Evolutionary conservation across 1,140 invertebrate genomes (phyloP).

Genomic region (Calliphora vicina): DNA sequence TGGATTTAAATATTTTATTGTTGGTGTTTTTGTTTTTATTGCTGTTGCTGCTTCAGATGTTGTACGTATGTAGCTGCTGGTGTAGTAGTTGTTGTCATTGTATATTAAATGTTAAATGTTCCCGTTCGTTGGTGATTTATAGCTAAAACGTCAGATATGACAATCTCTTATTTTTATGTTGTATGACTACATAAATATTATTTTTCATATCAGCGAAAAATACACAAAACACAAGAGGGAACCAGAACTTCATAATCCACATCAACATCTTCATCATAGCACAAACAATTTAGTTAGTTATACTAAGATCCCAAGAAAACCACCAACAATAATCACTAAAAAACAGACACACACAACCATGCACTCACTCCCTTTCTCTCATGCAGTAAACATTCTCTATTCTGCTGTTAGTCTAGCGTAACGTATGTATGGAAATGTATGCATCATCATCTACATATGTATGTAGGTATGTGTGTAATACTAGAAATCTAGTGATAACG

Average conservation of each 20-base stretch:
- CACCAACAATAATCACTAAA: not conserved
- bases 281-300: not conserved
- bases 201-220: not conserved
- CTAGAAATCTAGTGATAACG: not conserved
- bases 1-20: too few relatives aligned
- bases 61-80: not conserved
- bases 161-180: constrained; percentile 21
- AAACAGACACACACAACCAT: not conserved
- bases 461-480: too few relatives aligned
- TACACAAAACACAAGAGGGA: not conserved
- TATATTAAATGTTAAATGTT: constrained; percentile 25
- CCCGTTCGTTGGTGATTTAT: constrained; percentile 33
- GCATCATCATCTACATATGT: too few relatives aligned
- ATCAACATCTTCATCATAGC: not conserved
- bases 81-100: not conserved
- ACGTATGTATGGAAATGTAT: not conserved
- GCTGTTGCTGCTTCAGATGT: not conserved
- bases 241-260: not conserved
- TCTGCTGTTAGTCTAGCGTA: not conserved
- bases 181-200: constrained; percentile 14
- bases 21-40: too few relatives aligned
- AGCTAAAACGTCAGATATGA: constrained; percentile 31
- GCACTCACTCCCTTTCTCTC: not conserved
- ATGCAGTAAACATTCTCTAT: not conserved
- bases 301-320: not conserved